Evolutionary conservation across 2,113 vertebrate species (phyloP).

Genomic region (Brevimyrus niger): DNA sequence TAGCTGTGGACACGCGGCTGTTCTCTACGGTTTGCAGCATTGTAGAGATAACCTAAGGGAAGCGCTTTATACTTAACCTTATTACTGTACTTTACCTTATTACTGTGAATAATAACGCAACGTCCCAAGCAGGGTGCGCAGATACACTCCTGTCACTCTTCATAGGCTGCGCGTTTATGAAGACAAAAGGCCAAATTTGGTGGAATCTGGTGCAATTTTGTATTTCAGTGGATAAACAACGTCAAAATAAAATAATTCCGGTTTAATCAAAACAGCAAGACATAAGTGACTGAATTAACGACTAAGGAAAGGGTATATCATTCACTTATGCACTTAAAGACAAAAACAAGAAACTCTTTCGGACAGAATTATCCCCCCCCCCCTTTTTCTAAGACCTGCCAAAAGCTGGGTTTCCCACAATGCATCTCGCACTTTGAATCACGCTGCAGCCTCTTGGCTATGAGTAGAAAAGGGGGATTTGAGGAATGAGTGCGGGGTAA

Average conservation of each 20-base stretch:
- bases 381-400: slow-evolving; percentile 3
- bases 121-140: background rate
- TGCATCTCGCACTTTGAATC: slow-evolving; percentile 13
- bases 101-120: background rate
- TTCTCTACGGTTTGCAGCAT: background rate
- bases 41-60: background rate
- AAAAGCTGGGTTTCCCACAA: slow-evolving; percentile 17
- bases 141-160: background rate
- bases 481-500: slow-evolving; percentile 16
- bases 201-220: background rate
- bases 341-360: background rate
- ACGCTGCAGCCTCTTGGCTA: slow-evolving; percentile 2
- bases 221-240: background rate
- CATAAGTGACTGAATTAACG: background rate
- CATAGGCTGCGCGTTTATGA: background rate
- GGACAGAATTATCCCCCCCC: background rate
- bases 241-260: background rate
- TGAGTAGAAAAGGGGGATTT: slow-evolving; percentile 21
- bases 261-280: slow-evolving; percentile 7
- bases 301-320: background rate
- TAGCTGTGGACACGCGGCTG: background rate
- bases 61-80: background rate
- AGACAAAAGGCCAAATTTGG: background rate
- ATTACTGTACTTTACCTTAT: background rate
- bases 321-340: background rate